Base-by-base conservation (phyloP, 2,888 invertebrate species). In the Pycnomerus fuliginosus region DNA sequence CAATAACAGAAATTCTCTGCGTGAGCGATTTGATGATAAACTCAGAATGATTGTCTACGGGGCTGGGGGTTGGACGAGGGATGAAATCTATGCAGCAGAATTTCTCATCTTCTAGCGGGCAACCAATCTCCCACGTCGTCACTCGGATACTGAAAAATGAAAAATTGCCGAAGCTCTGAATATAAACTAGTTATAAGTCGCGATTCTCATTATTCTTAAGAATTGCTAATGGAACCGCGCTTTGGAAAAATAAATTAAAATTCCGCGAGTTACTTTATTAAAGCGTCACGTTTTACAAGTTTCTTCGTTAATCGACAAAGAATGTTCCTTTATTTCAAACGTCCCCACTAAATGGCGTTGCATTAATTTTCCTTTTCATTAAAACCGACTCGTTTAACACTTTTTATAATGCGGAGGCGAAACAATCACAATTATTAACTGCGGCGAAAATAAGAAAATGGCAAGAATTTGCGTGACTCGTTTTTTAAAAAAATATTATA, bases 1-100 rank as follows among this genome's bases (percentile, higher is more conserved):
- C 56, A 37, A 54, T 44, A 58, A 59, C 56, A 53, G 51, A n/a
- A n/a, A 48, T 52, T 38, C 43, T 50, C 49, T 55, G 55, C 55
- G 52, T 55, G 52, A 57, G 50, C 55, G 45, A 51, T 10, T 24
- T 44, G 38, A 45, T 43, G 42, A 37, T 52, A 44, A 45, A 53
- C 55, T 55, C 45, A 61, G 20, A 4, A 25, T 65, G 67, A 69
- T 68, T 67, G 67, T 68, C 69, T 69, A 69, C 67, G 55, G 61
- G 63, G 61, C 55, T 60, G 61, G 59, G 61, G 53, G 50, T 45
- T 52, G 43, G 52, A 55, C 43, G 49, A 49, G 48, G 55, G 58
- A 48, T 47, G 46, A 59, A 51, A 49, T 40, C 48, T 30, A 41
- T 41, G 49, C 27, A 39, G 38, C 42, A 49, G 36, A 56, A 38